Percentiles rank a stretch among this genome's conserved stretches.
These are phyloP conservation scores for Celastrina argiolus DNA, from an alignment of 2,888 invertebrate species.

Conservation along the genomic window DNA sequence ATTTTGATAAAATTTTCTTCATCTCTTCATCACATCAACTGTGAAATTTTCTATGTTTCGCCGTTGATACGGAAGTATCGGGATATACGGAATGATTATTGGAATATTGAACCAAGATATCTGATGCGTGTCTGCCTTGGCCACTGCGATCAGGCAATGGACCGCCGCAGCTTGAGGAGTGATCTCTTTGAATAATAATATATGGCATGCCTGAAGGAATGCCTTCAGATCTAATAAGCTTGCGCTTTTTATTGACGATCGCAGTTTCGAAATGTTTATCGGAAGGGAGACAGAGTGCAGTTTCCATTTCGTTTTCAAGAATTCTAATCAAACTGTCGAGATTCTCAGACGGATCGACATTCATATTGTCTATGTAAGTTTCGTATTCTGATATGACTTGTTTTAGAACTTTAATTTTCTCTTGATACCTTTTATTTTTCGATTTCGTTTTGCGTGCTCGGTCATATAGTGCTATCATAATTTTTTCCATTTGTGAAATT, in stretches of 20 bases:
- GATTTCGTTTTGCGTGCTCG: conserved; percentile 46
- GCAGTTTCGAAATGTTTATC: conserved; percentile 27
- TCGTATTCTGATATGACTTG: conserved; percentile 50
- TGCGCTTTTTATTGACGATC: not conserved
- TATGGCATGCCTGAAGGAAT: not conserved
- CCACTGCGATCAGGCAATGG: not conserved
- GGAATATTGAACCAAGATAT: too few species aligned
- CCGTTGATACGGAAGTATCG: not conserved
- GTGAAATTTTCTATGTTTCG: not conserved
- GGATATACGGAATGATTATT: too few species aligned
- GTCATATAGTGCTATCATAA: conserved; percentile 60
- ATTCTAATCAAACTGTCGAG: conserved; percentile 61
- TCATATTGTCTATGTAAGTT: conserved; percentile 40
- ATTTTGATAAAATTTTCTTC: not conserved
- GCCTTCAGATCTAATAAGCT: not conserved
- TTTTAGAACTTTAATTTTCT: conserved; percentile 49
- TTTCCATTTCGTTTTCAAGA: conserved; percentile 60
- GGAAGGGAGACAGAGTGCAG: conserved; percentile 37
- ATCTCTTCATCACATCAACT: not conserved
- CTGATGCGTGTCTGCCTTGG: not conserved
- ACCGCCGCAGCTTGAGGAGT: not conserved
- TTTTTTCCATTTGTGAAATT: conserved; percentile 56
- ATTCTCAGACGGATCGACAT: conserved; percentile 46
- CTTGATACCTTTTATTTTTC: conserved; percentile 52
- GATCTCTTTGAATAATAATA: not conserved